Evolutionary conservation across 2,888 invertebrate genomes (phyloP).

Genomic region (Darwinula stevensoni): DNA sequence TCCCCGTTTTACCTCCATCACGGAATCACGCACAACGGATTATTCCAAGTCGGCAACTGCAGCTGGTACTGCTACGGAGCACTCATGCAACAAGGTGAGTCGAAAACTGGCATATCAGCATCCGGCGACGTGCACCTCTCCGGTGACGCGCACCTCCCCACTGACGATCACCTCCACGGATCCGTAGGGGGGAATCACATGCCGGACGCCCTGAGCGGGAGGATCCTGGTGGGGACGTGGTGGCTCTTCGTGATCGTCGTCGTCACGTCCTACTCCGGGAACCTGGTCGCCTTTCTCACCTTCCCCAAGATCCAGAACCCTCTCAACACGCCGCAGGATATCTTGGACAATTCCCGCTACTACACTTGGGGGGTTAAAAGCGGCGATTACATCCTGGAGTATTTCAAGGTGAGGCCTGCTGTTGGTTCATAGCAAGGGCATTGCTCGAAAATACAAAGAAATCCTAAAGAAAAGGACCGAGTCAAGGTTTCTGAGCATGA

Average conservation of each 20-base stretch:
- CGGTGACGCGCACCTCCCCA: too few relatives aligned
- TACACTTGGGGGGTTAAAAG: constrained; percentile 44
- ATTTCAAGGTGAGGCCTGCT: constrained; percentile 24
- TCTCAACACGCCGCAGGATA: constrained; percentile 32
- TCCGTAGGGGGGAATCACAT: constrained; percentile 48
- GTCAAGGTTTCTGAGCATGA: too few relatives aligned
- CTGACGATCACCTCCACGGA: not conserved
- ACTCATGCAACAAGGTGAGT: constrained; percentile 52
- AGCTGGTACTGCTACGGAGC: constrained; percentile 74
- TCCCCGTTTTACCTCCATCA: constrained; percentile 39
- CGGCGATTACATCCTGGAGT: constrained; percentile 40
- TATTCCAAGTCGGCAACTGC: constrained; percentile 28
- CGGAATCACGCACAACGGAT: constrained; percentile 13
- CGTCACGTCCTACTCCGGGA: constrained; percentile 71
- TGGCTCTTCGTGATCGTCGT: constrained; percentile 68
- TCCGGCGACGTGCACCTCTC: too few relatives aligned
- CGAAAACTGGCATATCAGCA: not conserved
- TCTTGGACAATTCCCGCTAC: constrained; percentile 20
- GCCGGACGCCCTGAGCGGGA: constrained; percentile 54
- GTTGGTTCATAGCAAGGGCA: too few relatives aligned
- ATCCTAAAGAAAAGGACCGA: too few relatives aligned
- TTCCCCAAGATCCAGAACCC: constrained; percentile 45
- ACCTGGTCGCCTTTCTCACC: constrained; percentile 66
- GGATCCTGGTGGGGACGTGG: constrained; percentile 61
- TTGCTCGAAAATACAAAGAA: too few relatives aligned